phyloP scores from a whole-genome alignment of 2,113 vertebrate genomes.

The Mugil cephalus region DNA sequence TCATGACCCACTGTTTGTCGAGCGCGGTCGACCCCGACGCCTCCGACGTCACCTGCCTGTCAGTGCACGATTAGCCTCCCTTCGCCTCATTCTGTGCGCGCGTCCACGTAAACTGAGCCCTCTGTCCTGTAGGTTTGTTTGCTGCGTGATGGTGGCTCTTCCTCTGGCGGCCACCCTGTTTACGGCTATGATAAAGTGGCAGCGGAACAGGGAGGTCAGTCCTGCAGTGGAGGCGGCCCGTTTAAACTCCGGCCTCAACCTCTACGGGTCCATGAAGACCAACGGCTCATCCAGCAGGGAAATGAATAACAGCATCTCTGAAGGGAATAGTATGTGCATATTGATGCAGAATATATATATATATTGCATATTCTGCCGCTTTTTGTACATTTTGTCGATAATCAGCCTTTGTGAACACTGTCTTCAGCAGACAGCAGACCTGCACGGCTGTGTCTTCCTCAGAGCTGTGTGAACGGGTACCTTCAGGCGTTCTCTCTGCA shows the following conservation, averaged over 20 bases:
- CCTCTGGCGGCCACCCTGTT: slow-evolving; percentile 83
- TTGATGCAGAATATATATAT: too few relatives aligned
- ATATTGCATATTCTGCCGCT: too few relatives aligned
- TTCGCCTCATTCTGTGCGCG: neutral
- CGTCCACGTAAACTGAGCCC: too few relatives aligned
- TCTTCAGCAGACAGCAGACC: slow-evolving; percentile 20
- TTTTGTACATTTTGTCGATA: neutral
- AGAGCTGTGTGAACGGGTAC: slow-evolving; percentile 43
- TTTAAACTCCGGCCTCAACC: slow-evolving; percentile 53
- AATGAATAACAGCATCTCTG: slow-evolving; percentile 6
- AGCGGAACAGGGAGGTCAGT: slow-evolving; percentile 50
- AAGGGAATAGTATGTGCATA: slow-evolving; percentile 43
- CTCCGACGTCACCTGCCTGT: slow-evolving; percentile 85
- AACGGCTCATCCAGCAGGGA: slow-evolving; percentile 40
- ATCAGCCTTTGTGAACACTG: slow-evolving; percentile 6
- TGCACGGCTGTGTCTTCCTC: slow-evolving; percentile 22
- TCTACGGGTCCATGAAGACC: slow-evolving; percentile 75
- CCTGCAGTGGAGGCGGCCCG: slow-evolving; percentile 40
- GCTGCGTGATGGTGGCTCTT: slow-evolving; percentile 78
- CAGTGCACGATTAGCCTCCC: slow-evolving; percentile 58
- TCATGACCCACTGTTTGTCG: slow-evolving; percentile 76
- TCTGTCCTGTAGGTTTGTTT: slow-evolving; percentile 80
- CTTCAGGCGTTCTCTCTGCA: slow-evolving; percentile 85
- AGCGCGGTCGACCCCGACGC: slow-evolving; percentile 58
- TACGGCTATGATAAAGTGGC: slow-evolving; percentile 57